Conservation (phyloP, 2,113 vertebrate species). For the Parus major region DNA sequence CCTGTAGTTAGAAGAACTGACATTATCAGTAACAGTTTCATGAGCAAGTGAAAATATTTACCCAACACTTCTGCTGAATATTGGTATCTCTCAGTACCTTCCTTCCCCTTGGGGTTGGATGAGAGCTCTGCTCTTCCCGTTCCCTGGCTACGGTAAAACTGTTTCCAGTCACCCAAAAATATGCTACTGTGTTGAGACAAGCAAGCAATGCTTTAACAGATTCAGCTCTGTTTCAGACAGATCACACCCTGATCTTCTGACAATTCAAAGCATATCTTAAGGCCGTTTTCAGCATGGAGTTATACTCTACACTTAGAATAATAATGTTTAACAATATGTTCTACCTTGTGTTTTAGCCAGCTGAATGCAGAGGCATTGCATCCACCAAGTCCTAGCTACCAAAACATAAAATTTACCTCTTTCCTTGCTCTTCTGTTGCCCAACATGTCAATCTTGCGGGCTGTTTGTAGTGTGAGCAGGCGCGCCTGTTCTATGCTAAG, state of each 20-base stretch:
- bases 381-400: too few species aligned
- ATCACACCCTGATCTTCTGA: not conserved
- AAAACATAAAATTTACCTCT: conserved; percentile 75
- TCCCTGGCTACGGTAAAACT: not conserved
- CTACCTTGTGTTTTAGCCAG: not conserved
- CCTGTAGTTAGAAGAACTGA: conserved; percentile 60
- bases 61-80: not conserved
- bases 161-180: not conserved
- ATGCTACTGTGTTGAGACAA: not conserved
- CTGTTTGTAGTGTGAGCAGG: conserved; percentile 85
- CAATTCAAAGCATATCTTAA: not conserved
- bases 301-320: rapidly evolving
- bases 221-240: not conserved
- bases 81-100: not conserved
- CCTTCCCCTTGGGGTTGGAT: not conserved
- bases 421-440: conserved; percentile 84
- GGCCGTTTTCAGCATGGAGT: not conserved
- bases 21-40: not conserved
- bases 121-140: not conserved
- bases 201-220: not conserved
- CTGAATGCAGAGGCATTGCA: not conserved
- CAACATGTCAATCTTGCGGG: conserved; percentile 76
- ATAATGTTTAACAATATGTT: not conserved
- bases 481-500: conserved; percentile 89
- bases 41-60: not conserved